phyloP scores from a whole-genome alignment of 30 jellyfish, hydroid and myxozoan species.

The Cassiopea xamachana region DNA sequence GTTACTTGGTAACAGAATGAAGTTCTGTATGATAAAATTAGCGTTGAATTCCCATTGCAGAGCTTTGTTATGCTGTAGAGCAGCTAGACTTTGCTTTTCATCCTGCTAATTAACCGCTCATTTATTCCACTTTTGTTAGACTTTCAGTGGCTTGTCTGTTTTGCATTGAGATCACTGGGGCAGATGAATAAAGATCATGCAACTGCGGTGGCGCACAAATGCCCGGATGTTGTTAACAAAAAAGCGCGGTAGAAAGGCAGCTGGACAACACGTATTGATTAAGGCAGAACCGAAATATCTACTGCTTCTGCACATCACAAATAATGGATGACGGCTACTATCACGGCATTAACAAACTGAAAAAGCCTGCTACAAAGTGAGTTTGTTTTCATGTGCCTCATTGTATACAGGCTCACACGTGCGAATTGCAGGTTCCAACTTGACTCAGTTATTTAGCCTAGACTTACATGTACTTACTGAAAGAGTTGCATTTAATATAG shows the following conservation, averaged over 20 bases:
- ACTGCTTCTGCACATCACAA: neutral
- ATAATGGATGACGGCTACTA: slow-evolving; percentile 81
- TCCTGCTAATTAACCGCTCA: no score
- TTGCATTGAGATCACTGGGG: no score
- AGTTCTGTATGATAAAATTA: no score
- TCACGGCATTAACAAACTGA: slow-evolving; percentile 78
- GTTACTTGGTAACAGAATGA: no score
- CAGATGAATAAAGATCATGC: neutral
- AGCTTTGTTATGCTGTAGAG: no score
- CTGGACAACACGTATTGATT: slow-evolving; percentile 26
- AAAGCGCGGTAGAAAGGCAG: slow-evolving; percentile 69
- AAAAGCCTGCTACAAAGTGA: slow-evolving; percentile 83
- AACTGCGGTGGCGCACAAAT: slow-evolving; percentile 1
- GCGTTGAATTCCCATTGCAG: no score
- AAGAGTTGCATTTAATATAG: no score
- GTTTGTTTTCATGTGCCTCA: neutral
- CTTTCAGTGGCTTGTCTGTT: no score
- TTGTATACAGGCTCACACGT: neutral
- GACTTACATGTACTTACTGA: no score
- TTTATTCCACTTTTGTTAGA: no score
- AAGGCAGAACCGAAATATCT: neutral
- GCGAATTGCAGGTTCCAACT: neutral
- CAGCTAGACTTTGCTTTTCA: no score
- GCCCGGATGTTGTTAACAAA: slow-evolving; percentile 37
- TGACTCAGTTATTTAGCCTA: no score